Percentiles rank a stretch among this genome's conserved stretches.
Evolutionary conservation across 2,888 invertebrate genomes (phyloP).

Genomic region (Apodemia duryi): DNA sequence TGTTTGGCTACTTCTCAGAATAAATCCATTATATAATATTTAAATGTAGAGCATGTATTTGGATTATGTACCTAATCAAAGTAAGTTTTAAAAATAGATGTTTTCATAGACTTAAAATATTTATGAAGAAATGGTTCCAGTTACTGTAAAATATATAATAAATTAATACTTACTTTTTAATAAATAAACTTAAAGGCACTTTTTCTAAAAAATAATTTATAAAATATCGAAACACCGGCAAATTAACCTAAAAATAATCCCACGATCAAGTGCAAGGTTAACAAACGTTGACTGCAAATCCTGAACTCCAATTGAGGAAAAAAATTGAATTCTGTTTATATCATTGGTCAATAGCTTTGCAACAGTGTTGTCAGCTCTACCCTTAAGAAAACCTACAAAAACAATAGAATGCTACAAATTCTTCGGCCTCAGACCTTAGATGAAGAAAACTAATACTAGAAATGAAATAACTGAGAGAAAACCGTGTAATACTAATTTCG

Average conservation of each 20-base stretch:
- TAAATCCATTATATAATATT: background rate
- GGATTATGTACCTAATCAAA: slow-evolving; percentile 18
- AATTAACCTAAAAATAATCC: slow-evolving; percentile 29
- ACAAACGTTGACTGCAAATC: background rate
- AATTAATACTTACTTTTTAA: slow-evolving; percentile 12
- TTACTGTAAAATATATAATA: background rate
- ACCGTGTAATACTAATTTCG: too few relatives aligned
- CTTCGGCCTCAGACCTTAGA: too few relatives aligned
- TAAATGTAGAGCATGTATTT: background rate
- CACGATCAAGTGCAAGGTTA: slow-evolving; percentile 21
- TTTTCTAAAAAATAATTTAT: background rate
- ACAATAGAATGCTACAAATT: too few relatives aligned
- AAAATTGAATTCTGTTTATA: background rate
- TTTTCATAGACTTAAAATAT: background rate
- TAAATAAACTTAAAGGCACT: background rate
- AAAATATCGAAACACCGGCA: slow-evolving; percentile 30
- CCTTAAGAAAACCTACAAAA: too few relatives aligned
- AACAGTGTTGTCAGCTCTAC: background rate
- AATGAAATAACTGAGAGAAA: too few relatives aligned
- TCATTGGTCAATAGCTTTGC: background rate
- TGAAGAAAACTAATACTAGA: too few relatives aligned
- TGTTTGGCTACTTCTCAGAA: too few relatives aligned
- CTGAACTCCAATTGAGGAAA: slow-evolving; percentile 15
- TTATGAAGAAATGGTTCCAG: background rate
- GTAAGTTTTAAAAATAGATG: slow-evolving; percentile 9